These are phyloP conservation scores for Tychaedon coryphoeus DNA, from an alignment of 2,113 vertebrate species.

Conservation along the genomic window DNA sequence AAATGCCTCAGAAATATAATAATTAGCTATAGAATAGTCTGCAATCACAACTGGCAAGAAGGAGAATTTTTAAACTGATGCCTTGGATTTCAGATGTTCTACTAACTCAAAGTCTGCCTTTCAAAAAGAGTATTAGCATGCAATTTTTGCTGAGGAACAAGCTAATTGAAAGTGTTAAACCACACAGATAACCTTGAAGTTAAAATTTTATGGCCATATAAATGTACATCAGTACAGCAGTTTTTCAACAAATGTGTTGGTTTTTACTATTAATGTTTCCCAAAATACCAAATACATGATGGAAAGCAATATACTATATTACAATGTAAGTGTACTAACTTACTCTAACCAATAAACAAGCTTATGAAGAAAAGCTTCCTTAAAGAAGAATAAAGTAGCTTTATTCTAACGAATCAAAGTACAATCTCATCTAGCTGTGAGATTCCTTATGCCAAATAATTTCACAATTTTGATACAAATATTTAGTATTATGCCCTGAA, in stretches of 20 bases:
- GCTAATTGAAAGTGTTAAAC: not conserved
- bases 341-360: not conserved
- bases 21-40: not conserved
- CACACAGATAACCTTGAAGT: not conserved
- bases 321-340: not conserved
- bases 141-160: not conserved
- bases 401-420: not conserved
- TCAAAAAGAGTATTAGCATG: not conserved
- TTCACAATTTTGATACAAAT: not conserved
- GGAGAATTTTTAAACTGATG: not conserved
- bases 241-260: not conserved
- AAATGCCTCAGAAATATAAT: not conserved
- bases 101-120: not conserved
- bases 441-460: not conserved
- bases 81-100: not conserved
- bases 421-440: not conserved
- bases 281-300: not conserved
- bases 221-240: not conserved
- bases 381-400: not conserved
- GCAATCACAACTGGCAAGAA: not conserved
- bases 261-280: not conserved
- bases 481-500: not conserved
- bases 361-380: not conserved
- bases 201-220: not conserved
- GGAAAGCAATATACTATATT: not conserved